phyloP scores from a whole-genome alignment of 2,113 vertebrate species.

The Microcebus murinus region DNA sequence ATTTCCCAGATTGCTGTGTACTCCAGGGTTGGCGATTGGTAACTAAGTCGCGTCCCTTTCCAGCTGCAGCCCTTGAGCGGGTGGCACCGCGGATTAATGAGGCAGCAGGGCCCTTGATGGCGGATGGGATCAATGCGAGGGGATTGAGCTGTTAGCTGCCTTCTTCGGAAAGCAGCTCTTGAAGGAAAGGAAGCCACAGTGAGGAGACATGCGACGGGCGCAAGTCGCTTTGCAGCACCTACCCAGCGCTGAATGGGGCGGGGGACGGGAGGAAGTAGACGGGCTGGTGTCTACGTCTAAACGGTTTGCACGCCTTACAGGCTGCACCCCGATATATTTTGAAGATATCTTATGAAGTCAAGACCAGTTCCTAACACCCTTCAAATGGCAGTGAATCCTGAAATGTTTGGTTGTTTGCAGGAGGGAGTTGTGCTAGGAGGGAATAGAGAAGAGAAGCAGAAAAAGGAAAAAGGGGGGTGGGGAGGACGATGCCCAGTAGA shows the following conservation, averaged over 20 bases:
- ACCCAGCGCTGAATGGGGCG: neutral
- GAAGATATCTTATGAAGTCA: neutral
- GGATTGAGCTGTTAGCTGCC: slow-evolving; percentile 49
- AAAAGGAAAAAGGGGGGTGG: neutral
- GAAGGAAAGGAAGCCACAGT: neutral
- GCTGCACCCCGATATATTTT: neutral
- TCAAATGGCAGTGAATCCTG: neutral
- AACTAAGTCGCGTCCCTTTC: neutral
- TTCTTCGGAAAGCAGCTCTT: neutral
- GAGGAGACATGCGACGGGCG: accelerated
- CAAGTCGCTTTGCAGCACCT: neutral
- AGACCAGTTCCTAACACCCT: neutral
- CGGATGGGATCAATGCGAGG: neutral
- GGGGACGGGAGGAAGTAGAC: neutral
- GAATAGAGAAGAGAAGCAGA: neutral
- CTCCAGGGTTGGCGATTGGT: neutral
- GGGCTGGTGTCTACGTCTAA: neutral
- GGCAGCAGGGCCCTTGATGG: neutral
- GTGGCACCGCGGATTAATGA: neutral
- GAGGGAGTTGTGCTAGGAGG: accelerated
- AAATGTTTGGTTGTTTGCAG: neutral
- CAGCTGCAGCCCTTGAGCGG: neutral
- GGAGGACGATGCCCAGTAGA: accelerated
- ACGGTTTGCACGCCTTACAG: neutral
- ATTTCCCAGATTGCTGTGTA: neutral